Base-by-base conservation (phyloP, 2,113 vertebrate species). In the Pelecanus crispus region DNA sequence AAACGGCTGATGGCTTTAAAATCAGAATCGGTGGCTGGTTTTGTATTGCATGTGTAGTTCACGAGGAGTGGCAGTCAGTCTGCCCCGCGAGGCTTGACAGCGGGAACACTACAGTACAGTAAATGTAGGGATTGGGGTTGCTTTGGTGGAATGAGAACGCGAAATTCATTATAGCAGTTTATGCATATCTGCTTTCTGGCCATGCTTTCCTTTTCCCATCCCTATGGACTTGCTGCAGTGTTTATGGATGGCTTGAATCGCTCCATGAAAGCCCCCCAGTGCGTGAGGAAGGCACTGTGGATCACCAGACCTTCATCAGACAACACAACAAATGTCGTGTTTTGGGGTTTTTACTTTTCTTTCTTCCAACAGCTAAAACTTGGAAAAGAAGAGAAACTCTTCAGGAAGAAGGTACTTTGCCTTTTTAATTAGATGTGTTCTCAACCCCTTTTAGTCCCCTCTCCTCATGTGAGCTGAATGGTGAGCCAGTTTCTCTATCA, bases 331-430 rank as follows among this genome's bases (percentile, higher is more conserved):
- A 28, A 42, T 72, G 63, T 61, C 52, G 1, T 73, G 55, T 26
- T 56, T 70, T 45, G 53, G 77, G 59, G 28, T 58, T 92, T 90
- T 88, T 55, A 49, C 56, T 87, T 97, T 93, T 94, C 72, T 96
- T 96, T 96, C 59, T 94, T 91, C 52, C 80, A 70, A 67, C 93
- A 98, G 97, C 93, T 98, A 61, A 98, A 98, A 94, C 96, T 98
- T 75, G 97, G 97, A 86, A 97, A 98, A 97, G 98, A 98, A 94
- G 97, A 98, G 65, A 98, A 98, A 84, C 94, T 97, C 94, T 97
- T 98, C 94, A 97, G 97, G 97, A 98, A 97, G 95, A 98, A 98
- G 98, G 97, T 98, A 97, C 84, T 70, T 53, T 73, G 67, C 82
- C 67, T 89, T 53, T 63, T 78, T 80, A 82, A 68, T 86, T 86